Conservation (phyloP, 2,888 invertebrate genomes). For the Drosophila pullipes region DNA sequence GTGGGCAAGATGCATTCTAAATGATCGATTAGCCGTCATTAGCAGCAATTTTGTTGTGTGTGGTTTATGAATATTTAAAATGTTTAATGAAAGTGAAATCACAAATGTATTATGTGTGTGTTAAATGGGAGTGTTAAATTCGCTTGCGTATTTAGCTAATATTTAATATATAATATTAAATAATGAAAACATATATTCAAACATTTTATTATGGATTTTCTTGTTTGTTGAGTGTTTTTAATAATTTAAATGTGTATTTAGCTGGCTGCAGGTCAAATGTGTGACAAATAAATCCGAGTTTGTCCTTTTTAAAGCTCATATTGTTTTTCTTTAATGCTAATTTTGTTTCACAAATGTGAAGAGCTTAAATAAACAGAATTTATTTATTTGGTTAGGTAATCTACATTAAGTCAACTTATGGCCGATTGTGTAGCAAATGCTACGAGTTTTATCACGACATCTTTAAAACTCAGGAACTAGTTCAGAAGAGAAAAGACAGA, state of each 20-base stretch:
- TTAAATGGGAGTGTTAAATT: neutral
- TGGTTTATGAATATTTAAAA: neutral
- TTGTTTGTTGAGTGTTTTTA: neutral
- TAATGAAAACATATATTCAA: neutral
- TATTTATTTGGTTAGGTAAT: neutral
- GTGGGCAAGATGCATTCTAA: neutral
- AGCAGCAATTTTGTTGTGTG: neutral
- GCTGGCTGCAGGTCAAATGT: too few relatives aligned
- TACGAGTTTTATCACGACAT: neutral
- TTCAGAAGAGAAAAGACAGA: too few relatives aligned
- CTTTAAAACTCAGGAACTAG: too few relatives aligned
- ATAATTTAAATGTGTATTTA: neutral
- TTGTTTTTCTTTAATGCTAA: too few relatives aligned
- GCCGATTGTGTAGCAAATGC: neutral
- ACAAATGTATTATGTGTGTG: neutral
- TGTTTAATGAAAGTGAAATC: neutral
- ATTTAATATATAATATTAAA: too few relatives aligned
- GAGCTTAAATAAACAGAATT: neutral
- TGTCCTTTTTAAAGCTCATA: neutral
- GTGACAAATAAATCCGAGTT: neutral
- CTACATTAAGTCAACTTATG: neutral
- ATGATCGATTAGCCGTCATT: slow-evolving; percentile 25
- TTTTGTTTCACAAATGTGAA: neutral
- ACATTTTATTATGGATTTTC: neutral
- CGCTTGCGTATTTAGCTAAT: neutral